A percentile compares a stretch with the other conserved stretches of the same genome.
Evolutionary conservation across 2,113 vertebrate species (phyloP).

Genomic region (Platycercus adscitus): DNA sequence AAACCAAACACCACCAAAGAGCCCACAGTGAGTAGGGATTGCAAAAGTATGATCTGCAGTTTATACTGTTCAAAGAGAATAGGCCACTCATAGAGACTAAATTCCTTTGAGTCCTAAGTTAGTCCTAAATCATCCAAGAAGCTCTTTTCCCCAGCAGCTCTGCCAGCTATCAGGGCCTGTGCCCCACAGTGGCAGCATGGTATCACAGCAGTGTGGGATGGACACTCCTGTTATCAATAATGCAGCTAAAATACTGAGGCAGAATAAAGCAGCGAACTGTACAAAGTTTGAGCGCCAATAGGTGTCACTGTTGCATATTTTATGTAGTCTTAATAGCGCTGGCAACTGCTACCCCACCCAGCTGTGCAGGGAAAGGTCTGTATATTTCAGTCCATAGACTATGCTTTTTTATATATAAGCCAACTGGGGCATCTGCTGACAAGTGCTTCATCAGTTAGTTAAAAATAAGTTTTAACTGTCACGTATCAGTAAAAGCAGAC

Average conservation of each 20-base stretch:
- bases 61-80: not conserved
- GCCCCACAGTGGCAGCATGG: accelerated
- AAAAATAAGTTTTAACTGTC: not conserved
- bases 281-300: not conserved
- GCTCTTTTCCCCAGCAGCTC: not conserved
- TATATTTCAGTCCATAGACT: not conserved
- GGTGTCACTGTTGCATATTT: constrained; percentile 65
- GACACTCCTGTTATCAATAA: accelerated
- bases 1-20: not conserved
- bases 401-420: not conserved
- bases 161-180: not conserved
- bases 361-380: not conserved
- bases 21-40: not conserved
- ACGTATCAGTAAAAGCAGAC: not conserved
- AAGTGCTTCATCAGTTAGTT: not conserved
- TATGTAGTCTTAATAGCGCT: not conserved
- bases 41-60: not conserved
- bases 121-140: not conserved
- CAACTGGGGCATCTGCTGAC: not conserved
- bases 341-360: not conserved
- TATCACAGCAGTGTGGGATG: accelerated
- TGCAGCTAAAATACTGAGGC: accelerated
- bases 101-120: not conserved
- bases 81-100: not conserved
- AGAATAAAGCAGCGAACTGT: not conserved